Conservation (phyloP, 1,140 invertebrate species). For the Drosophila kikkawai region DNA sequence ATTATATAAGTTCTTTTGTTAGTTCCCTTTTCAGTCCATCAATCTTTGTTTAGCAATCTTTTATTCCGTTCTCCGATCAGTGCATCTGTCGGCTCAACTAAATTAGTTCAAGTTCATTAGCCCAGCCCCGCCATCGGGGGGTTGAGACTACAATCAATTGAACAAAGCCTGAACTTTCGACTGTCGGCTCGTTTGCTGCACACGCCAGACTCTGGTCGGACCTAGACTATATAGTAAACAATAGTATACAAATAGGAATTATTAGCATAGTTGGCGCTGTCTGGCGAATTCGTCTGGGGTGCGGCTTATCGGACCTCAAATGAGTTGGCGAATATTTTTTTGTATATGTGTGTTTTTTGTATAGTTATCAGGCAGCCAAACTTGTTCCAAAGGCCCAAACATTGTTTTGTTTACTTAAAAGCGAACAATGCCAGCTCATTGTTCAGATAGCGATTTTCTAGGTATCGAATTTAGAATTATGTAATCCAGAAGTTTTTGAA, state of each 20-base stretch:
- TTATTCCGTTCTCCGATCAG: constrained; percentile 14
- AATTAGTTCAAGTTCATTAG: constrained; percentile 75
- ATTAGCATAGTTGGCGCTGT: constrained; percentile 49
- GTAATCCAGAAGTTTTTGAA: not conserved
- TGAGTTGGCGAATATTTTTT: constrained; percentile 46
- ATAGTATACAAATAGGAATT: constrained; percentile 38
- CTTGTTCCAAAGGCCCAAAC: constrained; percentile 16
- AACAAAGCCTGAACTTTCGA: constrained; percentile 63
- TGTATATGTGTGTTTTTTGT: not conserved
- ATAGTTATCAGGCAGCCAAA: constrained; percentile 11
- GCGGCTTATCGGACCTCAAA: constrained; percentile 49
- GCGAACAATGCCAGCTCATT: constrained; percentile 26
- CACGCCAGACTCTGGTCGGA: constrained; percentile 43
- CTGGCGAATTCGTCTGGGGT: constrained; percentile 59
- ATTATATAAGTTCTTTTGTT: not conserved
- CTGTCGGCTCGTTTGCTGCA: constrained; percentile 45
- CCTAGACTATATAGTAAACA: constrained; percentile 40
- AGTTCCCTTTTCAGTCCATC: not conserved
- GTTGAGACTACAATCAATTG: constrained; percentile 46
- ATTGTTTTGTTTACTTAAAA: constrained; percentile 39
- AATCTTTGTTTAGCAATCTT: constrained; percentile 1
- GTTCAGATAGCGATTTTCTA: constrained; percentile 5
- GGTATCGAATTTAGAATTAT: constrained; percentile 48
- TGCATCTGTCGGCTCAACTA: constrained; percentile 33
- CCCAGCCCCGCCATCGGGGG: constrained; percentile 19